Evolutionary conservation across 2,888 invertebrate genomes (phyloP).

Genomic region (Calliphora vomitoria): DNA sequence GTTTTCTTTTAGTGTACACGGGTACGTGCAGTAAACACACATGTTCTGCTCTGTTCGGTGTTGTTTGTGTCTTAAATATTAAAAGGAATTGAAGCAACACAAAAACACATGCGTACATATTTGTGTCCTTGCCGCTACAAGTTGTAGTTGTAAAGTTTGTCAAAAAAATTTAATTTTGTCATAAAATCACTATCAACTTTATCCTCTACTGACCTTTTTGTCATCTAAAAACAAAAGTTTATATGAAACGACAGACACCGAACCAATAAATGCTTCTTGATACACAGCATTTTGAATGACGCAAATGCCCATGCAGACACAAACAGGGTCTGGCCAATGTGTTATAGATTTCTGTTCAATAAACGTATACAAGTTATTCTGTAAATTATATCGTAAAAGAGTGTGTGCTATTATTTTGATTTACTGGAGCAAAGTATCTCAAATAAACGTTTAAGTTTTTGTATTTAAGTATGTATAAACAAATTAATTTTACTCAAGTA

Average conservation of each 20-base stretch:
- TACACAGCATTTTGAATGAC: neutral
- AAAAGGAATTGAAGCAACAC: slow-evolving; percentile 30
- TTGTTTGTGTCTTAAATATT: slow-evolving; percentile 9
- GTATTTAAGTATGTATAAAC: too few relatives aligned
- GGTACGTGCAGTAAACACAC: neutral
- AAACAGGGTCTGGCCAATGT: neutral
- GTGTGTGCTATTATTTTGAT: too few relatives aligned
- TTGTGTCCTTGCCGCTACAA: slow-evolving; percentile 20
- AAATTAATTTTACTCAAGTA: neutral
- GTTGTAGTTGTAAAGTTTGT: slow-evolving; percentile 38
- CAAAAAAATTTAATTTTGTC: slow-evolving; percentile 30
- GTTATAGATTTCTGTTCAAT: too few relatives aligned
- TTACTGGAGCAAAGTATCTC: too few relatives aligned
- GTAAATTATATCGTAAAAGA: too few relatives aligned
- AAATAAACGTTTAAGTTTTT: too few relatives aligned
- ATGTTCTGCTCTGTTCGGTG: neutral
- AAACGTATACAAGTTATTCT: neutral
- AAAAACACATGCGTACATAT: neutral
- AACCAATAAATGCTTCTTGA: neutral
- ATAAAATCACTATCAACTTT: slow-evolving; percentile 52
- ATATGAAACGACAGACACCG: neutral
- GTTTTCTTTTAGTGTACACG: neutral
- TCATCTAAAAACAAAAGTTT: slow-evolving; percentile 24
- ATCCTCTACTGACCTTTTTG: slow-evolving; percentile 46
- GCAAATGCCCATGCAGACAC: slow-evolving; percentile 19